A percentile compares a stretch with the other conserved stretches of the same genome.
phyloP scores from a whole-genome alignment of 2,113 vertebrate genomes.

The Tychaedon coryphoeus region DNA sequence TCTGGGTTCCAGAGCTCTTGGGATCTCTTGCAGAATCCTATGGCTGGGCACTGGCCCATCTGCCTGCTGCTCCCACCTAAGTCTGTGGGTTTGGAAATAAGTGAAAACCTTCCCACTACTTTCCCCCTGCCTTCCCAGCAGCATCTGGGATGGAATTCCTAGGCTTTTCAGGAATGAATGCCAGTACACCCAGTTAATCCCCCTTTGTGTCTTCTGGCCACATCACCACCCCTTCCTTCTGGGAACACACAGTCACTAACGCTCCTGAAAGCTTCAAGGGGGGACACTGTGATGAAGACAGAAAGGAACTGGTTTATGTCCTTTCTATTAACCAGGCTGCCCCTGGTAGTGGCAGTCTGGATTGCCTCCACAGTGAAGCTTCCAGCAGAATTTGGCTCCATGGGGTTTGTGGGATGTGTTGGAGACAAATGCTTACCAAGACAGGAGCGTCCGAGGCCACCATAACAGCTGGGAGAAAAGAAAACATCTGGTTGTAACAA shows the following conservation, averaged over 20 bases:
- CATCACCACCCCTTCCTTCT: not conserved
- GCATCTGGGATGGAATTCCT: not conserved
- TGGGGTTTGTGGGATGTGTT: not conserved
- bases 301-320: not conserved
- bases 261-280: not conserved
- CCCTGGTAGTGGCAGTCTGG: not conserved
- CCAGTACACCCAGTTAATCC: not conserved
- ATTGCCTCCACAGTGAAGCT: not conserved
- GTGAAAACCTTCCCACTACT: not conserved
- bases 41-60: not conserved
- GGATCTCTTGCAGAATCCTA: not conserved
- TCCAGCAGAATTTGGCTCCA: not conserved
- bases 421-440: conserved; percentile 76
- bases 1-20: fast-evolving
- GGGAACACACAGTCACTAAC: not conserved
- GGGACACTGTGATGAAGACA: not conserved
- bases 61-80: not conserved
- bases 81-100: not conserved
- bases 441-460: conserved; percentile 85
- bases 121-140: not conserved
- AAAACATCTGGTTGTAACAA: not conserved
- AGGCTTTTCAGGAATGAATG: not conserved
- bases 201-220: not conserved
- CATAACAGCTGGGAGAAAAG: conserved; percentile 81
- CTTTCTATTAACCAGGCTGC: not conserved